phyloP scores from a whole-genome alignment of 2,888 invertebrate species.

The Campoplex nolae region DNA sequence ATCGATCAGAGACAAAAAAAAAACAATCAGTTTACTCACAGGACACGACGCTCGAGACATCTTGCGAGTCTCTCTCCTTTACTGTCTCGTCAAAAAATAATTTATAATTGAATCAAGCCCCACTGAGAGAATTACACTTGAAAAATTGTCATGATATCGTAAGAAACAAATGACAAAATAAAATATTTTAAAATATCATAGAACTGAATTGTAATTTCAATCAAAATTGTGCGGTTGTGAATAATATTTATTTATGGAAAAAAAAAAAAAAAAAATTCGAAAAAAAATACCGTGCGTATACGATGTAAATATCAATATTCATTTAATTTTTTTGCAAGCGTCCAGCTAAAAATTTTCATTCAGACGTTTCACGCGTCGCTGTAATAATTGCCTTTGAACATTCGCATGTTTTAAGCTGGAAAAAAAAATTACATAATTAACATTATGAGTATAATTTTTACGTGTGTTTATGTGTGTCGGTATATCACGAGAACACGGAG shows the following conservation, averaged over 20 bases:
- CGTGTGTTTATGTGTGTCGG: neutral
- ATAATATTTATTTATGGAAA: too few relatives aligned
- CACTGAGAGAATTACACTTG: neutral
- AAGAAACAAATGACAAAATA: neutral
- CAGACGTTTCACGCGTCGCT: neutral
- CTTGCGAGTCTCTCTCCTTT: conserved; percentile 10
- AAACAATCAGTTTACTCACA: conserved; percentile 46
- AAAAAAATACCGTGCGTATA: neutral
- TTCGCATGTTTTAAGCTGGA: neutral
- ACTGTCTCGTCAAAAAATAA: conserved; percentile 48
- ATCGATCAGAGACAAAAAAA: neutral
- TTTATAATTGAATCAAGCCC: conserved; percentile 54
- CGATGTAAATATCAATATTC: neutral
- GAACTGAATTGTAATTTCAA: neutral
- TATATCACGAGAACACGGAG: too few relatives aligned
- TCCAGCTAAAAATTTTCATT: neutral
- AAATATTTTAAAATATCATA: neutral
- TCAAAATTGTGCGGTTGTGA: neutral
- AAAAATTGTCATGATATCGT: neutral
- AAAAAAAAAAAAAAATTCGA: too few relatives aligned
- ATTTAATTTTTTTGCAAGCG: neutral
- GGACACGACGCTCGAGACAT: conserved; percentile 22
- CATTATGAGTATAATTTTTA: neutral
- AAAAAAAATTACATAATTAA: neutral
- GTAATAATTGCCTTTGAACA: neutral